These are phyloP conservation scores for Dolomedes plantarius DNA, from an alignment of 2,888 invertebrate genomes.

Conservation along the genomic window DNA sequence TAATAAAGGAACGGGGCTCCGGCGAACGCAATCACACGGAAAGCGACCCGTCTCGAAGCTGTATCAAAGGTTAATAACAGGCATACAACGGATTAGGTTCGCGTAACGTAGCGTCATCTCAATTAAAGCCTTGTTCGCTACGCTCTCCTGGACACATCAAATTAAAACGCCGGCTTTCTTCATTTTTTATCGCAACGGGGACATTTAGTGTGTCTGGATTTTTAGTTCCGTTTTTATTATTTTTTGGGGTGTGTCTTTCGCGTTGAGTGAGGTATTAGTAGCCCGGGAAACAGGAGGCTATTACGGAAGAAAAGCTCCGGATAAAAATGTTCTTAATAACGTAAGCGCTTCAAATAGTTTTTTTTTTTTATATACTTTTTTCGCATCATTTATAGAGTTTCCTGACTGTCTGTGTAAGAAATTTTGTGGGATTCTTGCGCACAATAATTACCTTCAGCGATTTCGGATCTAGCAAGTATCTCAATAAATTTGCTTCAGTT, in stretches of 20 bases:
- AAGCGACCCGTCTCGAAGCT: background rate
- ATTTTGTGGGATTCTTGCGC: no score
- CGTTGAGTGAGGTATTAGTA: background rate
- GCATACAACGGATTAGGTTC: background rate
- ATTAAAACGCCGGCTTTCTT: background rate
- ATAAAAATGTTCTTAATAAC: background rate
- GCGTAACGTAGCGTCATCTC: background rate
- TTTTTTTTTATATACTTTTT: no score
- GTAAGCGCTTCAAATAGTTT: no score
- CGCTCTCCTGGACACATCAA: background rate
- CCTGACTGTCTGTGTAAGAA: no score
- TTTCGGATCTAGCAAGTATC: no score
- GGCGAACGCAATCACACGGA: background rate
- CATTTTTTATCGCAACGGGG: background rate
- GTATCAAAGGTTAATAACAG: constrained; percentile 8
- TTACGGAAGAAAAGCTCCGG: background rate
- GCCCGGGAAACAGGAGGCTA: background rate
- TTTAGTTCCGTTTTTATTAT: no score
- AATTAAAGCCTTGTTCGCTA: constrained; percentile 1
- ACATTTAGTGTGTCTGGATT: no score
- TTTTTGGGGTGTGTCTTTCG: background rate
- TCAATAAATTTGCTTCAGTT: no score
- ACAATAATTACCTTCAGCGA: no score
- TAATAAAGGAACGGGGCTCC: background rate
- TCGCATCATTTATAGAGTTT: no score